Evolutionary conservation across 2,113 vertebrate species (phyloP), one percentile per base, ranked within the genome.

Genomic region (Hypanus sabinus): DNA sequence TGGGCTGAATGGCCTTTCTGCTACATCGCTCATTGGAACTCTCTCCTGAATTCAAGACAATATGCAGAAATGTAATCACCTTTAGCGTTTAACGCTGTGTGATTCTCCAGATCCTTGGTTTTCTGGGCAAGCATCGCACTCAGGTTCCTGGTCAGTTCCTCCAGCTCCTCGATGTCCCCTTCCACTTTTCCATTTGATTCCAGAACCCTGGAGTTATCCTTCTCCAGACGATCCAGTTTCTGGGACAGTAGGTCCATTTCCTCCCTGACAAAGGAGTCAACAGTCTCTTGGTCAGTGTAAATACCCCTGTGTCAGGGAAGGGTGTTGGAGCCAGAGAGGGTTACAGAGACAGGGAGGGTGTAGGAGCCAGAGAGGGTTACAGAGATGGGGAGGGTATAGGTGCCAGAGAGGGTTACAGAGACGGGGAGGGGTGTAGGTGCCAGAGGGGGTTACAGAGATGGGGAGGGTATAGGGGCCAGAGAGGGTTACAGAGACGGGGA

Each of bases 101-200:
- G 94, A 0, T 96, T 96, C 1, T 97, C 79, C 0, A 98, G 95
- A 68, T 97, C 94, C 2, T 1, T 46, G 46, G 2, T 95, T 93
- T 96, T 95, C 8, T 73, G 85, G 71, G 94, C 95, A 83, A 97
- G 11, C 0, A 97, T 98, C 77, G 0, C 85, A 95, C 98, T 98
- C 87, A 98, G 80, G 73, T 95, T 94, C 27, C 75, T 95, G 55
- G 98, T 94, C 36, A 97, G 46, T 22, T 38, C 0, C 0, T 95
- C 94, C 0, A 96, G 92, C n/a, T 95, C 94, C n/a, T 6, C 95
- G 94, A 96, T 70, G 22, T 27, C 95, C 30, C 10, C 85, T 79
- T 94, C 95, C 93, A 97, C 95, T 5, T 94, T 93, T 30, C 14
- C 65, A 9, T 97, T 95, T 27, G 94, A 83, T 30, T 20, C 70